A percentile compares a stretch with the other conserved stretches of the same genome.
Evolutionary conservation across 1,140 invertebrate species (phyloP).

Genomic region (Ceratina australensis): DNA sequence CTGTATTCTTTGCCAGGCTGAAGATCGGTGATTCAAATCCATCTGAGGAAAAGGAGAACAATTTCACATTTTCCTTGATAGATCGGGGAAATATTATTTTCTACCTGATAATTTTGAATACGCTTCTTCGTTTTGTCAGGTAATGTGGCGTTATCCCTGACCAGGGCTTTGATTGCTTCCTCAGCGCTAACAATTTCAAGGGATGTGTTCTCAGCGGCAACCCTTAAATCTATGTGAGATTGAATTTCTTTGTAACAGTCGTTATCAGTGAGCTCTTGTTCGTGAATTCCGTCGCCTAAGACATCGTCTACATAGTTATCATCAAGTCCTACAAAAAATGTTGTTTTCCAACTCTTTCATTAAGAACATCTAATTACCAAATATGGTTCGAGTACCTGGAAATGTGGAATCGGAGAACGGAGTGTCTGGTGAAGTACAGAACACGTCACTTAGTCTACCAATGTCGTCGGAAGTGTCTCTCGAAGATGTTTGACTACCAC

Average conservation of each 20-base stretch:
- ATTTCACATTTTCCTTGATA: background rate
- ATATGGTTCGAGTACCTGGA: slow-evolving; percentile 60
- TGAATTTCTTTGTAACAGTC: slow-evolving; percentile 75
- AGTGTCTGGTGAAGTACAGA: slow-evolving; percentile 75
- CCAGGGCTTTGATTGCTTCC: slow-evolving; percentile 77
- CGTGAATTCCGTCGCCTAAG: slow-evolving; percentile 76
- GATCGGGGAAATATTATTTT: background rate
- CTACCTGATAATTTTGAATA: slow-evolving; percentile 73
- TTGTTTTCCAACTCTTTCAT: no score
- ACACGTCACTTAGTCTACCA: slow-evolving; percentile 67
- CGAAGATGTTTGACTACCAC: slow-evolving; percentile 65
- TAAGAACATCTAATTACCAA: background rate
- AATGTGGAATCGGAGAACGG: slow-evolving; percentile 77
- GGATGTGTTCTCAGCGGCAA: slow-evolving; percentile 57
- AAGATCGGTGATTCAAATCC: slow-evolving; percentile 84
- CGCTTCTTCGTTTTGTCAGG: slow-evolving; percentile 77
- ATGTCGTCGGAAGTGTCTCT: slow-evolving; percentile 67
- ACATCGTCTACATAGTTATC: slow-evolving; percentile 78
- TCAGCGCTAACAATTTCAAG: slow-evolving; percentile 66
- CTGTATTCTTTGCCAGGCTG: slow-evolving; percentile 84
- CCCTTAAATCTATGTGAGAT: slow-evolving; percentile 70
- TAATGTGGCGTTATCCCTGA: slow-evolving; percentile 80
- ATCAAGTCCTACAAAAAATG: slow-evolving; percentile 68
- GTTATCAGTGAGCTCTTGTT: slow-evolving; percentile 77
- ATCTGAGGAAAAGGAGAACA: slow-evolving; percentile 66